Conservation (phyloP, 1,140 invertebrate genomes). For the Venustaconcha ellipsiformis region DNA sequence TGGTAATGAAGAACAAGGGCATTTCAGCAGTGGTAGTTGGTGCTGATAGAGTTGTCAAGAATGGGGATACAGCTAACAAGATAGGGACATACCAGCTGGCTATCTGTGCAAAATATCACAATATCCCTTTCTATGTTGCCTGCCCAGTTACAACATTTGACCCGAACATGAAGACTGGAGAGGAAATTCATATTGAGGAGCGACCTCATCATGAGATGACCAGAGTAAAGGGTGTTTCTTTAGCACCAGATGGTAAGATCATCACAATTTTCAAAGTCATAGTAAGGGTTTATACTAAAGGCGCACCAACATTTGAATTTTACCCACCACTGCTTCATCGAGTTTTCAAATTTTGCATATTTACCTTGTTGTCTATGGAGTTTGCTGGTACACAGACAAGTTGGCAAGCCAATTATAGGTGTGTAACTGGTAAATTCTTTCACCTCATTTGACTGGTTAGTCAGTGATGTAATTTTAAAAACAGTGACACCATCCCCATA, state of each 20-base stretch:
- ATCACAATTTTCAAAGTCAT: neutral
- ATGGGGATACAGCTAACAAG: constrained; percentile 99
- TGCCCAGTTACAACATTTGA: constrained; percentile 95
- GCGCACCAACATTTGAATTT: no score
- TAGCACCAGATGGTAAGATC: constrained; percentile 81
- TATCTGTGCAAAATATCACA: constrained; percentile 89
- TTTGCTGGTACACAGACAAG: no score
- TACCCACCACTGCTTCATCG: no score
- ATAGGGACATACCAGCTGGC: constrained; percentile 98
- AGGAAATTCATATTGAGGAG: constrained; percentile 94
- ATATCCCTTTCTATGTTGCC: constrained; percentile 95
- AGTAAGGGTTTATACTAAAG: no score
- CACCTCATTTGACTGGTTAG: no score
- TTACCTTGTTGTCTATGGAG: no score
- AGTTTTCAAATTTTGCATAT: no score
- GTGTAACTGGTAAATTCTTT: no score
- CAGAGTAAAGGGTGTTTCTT: constrained; percentile 82
- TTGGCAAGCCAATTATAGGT: no score
- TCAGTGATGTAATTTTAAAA: no score
- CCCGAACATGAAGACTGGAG: constrained; percentile 81
- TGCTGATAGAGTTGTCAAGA: constrained; percentile 80
- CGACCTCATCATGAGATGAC: constrained; percentile 91
- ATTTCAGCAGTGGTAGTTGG: constrained; percentile 72
- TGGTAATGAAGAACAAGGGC: constrained; percentile 81
- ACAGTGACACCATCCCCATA: no score